These are phyloP conservation scores for Caradrina kadenii DNA, from an alignment of 2,888 invertebrate genomes.

Conservation along the genomic window DNA sequence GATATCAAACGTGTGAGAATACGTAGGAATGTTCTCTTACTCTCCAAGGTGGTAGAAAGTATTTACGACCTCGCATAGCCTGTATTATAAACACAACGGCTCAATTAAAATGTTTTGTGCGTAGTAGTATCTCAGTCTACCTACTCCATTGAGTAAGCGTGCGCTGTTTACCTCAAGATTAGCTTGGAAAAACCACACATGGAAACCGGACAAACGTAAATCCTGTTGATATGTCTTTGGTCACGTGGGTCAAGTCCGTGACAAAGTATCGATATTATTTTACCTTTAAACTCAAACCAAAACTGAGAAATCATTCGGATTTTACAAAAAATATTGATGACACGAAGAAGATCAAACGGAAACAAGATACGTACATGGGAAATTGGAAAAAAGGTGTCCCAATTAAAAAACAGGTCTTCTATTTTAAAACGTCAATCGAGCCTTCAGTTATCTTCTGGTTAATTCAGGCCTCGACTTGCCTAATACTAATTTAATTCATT, in stretches of 20 bases:
- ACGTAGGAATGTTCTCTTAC: slow-evolving; percentile 22
- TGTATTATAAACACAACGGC: slow-evolving; percentile 31
- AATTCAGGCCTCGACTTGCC: no score
- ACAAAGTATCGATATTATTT: slow-evolving; percentile 22
- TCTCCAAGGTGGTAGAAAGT: slow-evolving; percentile 36
- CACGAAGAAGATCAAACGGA: slow-evolving; percentile 41
- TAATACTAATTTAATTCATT: background rate
- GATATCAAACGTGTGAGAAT: slow-evolving; percentile 7
- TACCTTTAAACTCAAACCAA: slow-evolving; percentile 14
- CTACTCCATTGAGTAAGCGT: slow-evolving; percentile 46
- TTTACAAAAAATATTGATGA: slow-evolving; percentile 30
- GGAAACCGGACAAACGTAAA: slow-evolving; percentile 62
- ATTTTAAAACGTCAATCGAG: background rate
- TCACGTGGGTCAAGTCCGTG: slow-evolving; percentile 57
- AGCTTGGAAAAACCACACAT: slow-evolving; percentile 68
- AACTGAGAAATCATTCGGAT: slow-evolving; percentile 17
- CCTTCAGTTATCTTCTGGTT: background rate
- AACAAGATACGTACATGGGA: slow-evolving; percentile 12
- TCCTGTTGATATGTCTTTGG: slow-evolving; percentile 54
- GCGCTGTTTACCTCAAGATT: slow-evolving; percentile 54
- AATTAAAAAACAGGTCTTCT: background rate
- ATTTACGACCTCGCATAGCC: slow-evolving; percentile 20
- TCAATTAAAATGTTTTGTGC: slow-evolving; percentile 45
- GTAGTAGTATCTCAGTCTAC: slow-evolving; percentile 28
- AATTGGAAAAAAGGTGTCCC: slow-evolving; percentile 10